phyloP scores from a whole-genome alignment of 2,797 vertebrate genomes.

The Alca torda region DNA sequence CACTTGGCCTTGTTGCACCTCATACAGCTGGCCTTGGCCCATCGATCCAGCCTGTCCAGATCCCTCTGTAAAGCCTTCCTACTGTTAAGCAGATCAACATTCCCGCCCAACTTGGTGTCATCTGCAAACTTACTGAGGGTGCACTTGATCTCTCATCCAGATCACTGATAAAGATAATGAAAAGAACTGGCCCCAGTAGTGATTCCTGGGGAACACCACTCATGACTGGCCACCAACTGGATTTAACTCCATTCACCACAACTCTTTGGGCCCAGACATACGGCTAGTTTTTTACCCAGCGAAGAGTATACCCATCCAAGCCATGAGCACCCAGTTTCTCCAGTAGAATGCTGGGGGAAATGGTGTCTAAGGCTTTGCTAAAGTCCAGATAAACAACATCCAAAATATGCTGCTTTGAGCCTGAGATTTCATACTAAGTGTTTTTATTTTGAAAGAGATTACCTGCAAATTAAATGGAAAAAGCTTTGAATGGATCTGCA shows the following conservation, averaged over 20 bases:
- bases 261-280: too few relatives aligned
- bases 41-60: not conserved
- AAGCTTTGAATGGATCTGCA: not conserved
- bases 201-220: too few relatives aligned
- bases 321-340: not conserved
- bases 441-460: not conserved
- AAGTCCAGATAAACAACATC: not conserved
- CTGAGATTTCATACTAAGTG: not conserved
- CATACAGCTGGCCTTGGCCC: accelerated
- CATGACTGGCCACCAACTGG: too few relatives aligned
- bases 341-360: not conserved
- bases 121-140: not conserved
- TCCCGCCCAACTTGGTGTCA: accelerated
- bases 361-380: not conserved
- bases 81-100: not conserved
- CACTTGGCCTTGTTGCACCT: not conserved
- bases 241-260: too few relatives aligned
- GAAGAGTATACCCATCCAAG: not conserved
- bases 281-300: too few relatives aligned
- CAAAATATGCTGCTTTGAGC: not conserved
- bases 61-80: not conserved
- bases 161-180: too few relatives aligned
- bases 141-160: too few relatives aligned
- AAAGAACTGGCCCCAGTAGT: too few relatives aligned
- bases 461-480: not conserved